Base-by-base conservation (phyloP, 2,888 invertebrate genomes). In the Gerosis bhagava region DNA sequence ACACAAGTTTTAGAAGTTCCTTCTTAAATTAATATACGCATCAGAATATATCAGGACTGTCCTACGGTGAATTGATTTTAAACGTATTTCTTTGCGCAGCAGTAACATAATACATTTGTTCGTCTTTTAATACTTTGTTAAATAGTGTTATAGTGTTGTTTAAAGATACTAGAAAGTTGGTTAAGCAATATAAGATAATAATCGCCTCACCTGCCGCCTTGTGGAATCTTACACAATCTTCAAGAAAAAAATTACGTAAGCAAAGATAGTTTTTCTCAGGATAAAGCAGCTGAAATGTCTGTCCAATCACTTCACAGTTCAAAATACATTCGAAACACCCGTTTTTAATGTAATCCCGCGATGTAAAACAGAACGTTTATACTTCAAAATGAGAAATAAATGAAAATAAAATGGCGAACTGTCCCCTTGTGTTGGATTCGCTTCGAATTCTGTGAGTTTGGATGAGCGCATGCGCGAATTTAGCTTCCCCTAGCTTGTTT, bases 371-470 rank as follows among this genome's bases (percentile, higher is more conserved):
- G 16, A 50, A 50, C 53, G 57, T 67, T 67, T 63, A 51, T 56
- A 45, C 26, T 53, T 59, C 51, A 68, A 68, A 70, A 62, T 67
- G 61, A 53, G 63, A 67, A 70, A 72, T 68, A 70, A 56, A 57
- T 56, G 53, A 63, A 81, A 77, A 71, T 77, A 87, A 87, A 80
- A 87, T 86, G 86, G 76, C 67, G 51, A 49, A 53, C 47, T 51
- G 56, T 59, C 57, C 57, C 59, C 53, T 57, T 53, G 59, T 60
- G 67, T 76, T 76, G 70, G 77, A 81, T 79, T 81, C 78, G 77
- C 70, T 56, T 41, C 39, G 51, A 50, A 5, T n/a, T 24, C 24
- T 19, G 11, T 5, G 15, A 64, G 55, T 49, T 42, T 16, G 36
- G 13, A 22, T n/a, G 3, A 36, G 59, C 73, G 86, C 86, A 74